Evolutionary conservation across 2,888 invertebrate genomes (phyloP).

Genomic region (Cerceris ruficornis): DNA sequence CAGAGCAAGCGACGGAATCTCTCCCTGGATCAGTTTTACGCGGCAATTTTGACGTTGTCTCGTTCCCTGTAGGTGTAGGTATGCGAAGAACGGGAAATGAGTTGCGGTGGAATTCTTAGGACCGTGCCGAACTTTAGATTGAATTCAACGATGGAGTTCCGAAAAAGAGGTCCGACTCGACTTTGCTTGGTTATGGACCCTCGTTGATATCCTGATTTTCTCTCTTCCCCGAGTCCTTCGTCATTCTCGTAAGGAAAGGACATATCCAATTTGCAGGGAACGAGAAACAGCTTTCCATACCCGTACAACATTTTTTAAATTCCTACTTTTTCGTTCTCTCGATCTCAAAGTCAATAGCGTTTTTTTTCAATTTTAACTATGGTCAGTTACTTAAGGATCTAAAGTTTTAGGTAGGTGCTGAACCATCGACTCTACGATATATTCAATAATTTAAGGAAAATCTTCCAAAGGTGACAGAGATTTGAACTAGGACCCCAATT

Average conservation of each 20-base stretch:
- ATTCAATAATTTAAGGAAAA: no score
- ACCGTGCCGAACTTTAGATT: slow-evolving; percentile 70
- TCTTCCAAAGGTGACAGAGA: no score
- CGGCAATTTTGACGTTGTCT: slow-evolving; percentile 63
- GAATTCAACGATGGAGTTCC: slow-evolving; percentile 64
- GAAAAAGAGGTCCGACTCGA: slow-evolving; percentile 53
- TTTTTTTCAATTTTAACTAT: no score
- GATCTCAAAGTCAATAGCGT: no score
- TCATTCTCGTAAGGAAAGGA: slow-evolving; percentile 16
- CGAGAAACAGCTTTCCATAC: not conserved
- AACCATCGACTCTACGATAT: no score
- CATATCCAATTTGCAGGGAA: slow-evolving; percentile 36
- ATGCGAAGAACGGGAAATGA: slow-evolving; percentile 62
- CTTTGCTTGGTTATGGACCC: slow-evolving; percentile 44
- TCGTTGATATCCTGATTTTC: slow-evolving; percentile 35
- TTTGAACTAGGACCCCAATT: no score
- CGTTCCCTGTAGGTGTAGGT: slow-evolving; percentile 36
- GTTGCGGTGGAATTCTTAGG: slow-evolving; percentile 70
- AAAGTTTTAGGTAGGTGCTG: no score
- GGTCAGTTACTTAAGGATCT: no score
- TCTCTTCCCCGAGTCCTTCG: slow-evolving; percentile 2
- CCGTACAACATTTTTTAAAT: not conserved
- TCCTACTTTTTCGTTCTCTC: not conserved
- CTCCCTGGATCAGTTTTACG: slow-evolving; percentile 59
- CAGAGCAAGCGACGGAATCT: slow-evolving; percentile 46